Conservation (phyloP, 2,113 vertebrate species). For the Ceratotherium simum region DNA sequence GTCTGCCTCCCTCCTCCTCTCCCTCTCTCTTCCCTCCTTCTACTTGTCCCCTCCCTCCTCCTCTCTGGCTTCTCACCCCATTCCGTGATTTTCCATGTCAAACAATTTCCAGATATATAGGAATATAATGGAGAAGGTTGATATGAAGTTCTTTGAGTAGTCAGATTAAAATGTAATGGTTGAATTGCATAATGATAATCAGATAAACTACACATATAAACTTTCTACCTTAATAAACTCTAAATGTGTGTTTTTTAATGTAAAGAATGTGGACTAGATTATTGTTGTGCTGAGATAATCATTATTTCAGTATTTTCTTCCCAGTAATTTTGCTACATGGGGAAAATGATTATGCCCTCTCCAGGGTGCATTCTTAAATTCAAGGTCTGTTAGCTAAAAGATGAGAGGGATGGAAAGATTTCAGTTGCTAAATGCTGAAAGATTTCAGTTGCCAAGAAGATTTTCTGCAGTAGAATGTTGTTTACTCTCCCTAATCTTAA, state of each 20-base stretch:
- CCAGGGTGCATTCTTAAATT: neutral
- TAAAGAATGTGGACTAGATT: neutral
- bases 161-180: neutral
- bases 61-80: neutral
- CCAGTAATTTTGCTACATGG: neutral
- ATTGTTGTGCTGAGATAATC: neutral
- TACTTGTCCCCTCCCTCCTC: no score
- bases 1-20: accelerated
- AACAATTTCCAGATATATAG: neutral
- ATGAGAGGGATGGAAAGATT: neutral
- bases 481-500: neutral
- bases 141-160: neutral
- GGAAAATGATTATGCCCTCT: neutral
- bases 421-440: neutral
- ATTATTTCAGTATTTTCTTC: neutral
- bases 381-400: neutral
- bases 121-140: neutral
- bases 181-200: neutral
- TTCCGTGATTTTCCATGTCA: neutral
- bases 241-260: neutral
- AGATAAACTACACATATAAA: neutral
- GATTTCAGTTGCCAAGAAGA: neutral
- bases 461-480: neutral
- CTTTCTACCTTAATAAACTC: neutral
- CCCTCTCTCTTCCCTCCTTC: accelerated